Evolutionary conservation across 2,888 invertebrate genomes (phyloP).

Genomic region (Xanthia icteritia): DNA sequence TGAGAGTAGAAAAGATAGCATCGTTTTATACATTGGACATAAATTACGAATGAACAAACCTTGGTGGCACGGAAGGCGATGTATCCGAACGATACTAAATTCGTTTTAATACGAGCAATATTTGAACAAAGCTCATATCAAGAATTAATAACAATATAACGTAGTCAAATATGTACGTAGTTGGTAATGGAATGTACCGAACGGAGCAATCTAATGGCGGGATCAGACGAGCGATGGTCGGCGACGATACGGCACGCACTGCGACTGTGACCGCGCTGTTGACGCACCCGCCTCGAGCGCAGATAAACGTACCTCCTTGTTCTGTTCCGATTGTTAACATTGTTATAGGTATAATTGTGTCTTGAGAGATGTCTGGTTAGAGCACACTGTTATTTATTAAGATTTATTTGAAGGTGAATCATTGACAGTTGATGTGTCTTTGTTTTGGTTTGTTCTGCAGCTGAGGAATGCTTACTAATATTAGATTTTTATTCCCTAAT

Average conservation of each 20-base stretch:
- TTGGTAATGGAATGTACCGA: slow-evolving; percentile 63
- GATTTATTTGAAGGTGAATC: slow-evolving; percentile 52
- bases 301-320: slow-evolving; percentile 61
- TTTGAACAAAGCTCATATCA: slow-evolving; percentile 61
- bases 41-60: slow-evolving; percentile 59
- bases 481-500: slow-evolving; percentile 22
- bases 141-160: slow-evolving; percentile 58
- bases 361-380: slow-evolving; percentile 31
- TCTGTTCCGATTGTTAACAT: slow-evolving; percentile 61
- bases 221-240: slow-evolving; percentile 67
- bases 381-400: slow-evolving; percentile 54
- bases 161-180: slow-evolving; percentile 64
- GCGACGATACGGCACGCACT: slow-evolving; percentile 72
- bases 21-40: slow-evolving; percentile 53
- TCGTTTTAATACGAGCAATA: slow-evolving; percentile 60
- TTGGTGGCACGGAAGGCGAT: slow-evolving; percentile 49
- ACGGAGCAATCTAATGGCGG: slow-evolving; percentile 64
- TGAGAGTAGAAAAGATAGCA: slow-evolving; percentile 55
- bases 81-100: slow-evolving; percentile 55
- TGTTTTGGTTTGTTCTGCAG: slow-evolving; percentile 41
- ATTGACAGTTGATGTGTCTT: slow-evolving; percentile 48
- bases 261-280: slow-evolving; percentile 58
- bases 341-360: slow-evolving; percentile 55
- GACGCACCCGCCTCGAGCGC: slow-evolving; percentile 55
- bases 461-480: slow-evolving; percentile 25